Conservation (phyloP, 2,888 invertebrate genomes). For the Unio pictorum region DNA sequence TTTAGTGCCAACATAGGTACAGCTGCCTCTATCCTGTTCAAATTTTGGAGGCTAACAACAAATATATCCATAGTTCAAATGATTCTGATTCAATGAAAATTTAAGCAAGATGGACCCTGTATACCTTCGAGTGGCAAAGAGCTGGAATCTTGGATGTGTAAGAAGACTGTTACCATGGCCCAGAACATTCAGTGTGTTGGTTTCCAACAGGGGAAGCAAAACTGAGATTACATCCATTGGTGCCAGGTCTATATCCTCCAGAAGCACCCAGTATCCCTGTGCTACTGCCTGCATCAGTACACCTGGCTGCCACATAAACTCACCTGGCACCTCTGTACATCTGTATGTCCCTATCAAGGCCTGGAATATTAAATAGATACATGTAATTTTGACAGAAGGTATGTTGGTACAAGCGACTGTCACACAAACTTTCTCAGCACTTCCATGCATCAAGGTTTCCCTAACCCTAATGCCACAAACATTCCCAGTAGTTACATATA, state of each 20-base stretch:
- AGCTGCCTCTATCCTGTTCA: too few relatives aligned
- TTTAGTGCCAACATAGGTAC: too few relatives aligned
- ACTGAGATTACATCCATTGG: slow-evolving; percentile 93
- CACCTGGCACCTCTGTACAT: slow-evolving; percentile 97
- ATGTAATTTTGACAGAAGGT: neutral
- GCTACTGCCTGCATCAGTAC: slow-evolving; percentile 82
- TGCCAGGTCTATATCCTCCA: slow-evolving; percentile 96
- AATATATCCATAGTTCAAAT: too few relatives aligned
- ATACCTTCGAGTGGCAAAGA: slow-evolving; percentile 88
- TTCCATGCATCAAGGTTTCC: too few relatives aligned
- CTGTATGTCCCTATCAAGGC: slow-evolving; percentile 91
- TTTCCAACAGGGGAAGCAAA: slow-evolving; percentile 87
- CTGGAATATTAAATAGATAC: slow-evolving; percentile 53
- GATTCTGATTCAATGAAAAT: too few relatives aligned
- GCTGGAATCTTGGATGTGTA: slow-evolving; percentile 88
- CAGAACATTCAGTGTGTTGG: slow-evolving; percentile 85
- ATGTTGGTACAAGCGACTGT: too few relatives aligned
- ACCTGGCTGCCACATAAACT: slow-evolving; percentile 98
- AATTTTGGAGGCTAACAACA: too few relatives aligned
- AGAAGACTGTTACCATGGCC: slow-evolving; percentile 88
- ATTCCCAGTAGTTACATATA: too few relatives aligned
- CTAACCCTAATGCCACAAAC: too few relatives aligned
- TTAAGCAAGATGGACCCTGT: neutral
- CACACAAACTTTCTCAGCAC: too few relatives aligned
- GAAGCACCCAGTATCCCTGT: slow-evolving; percentile 83